Evolutionary conservation across 2,113 vertebrate genomes (phyloP).

Genomic region (Hucho hucho): DNA sequence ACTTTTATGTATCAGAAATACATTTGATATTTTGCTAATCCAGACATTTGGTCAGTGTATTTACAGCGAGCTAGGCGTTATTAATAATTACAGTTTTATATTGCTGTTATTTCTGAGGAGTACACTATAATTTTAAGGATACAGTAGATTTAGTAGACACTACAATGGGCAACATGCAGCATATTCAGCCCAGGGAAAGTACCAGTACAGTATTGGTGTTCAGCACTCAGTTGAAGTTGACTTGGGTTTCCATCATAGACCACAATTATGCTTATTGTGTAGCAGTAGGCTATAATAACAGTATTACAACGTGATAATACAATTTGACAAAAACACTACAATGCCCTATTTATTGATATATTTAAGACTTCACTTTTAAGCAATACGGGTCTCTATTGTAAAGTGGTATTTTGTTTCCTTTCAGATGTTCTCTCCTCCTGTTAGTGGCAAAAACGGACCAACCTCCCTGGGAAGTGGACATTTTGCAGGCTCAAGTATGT

Average conservation of each 20-base stretch:
- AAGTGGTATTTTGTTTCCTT: conserved; percentile 77
- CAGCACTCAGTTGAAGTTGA: background rate
- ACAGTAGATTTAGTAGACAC: conserved; percentile 25
- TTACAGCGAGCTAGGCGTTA: background rate
- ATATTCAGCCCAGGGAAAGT: background rate
- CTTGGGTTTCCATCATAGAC: background rate
- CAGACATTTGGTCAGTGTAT: background rate
- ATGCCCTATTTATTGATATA: conserved; percentile 2
- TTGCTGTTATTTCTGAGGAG: background rate
- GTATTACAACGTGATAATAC: conserved; percentile 46
- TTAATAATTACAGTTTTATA: background rate
- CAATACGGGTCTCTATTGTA: conserved; percentile 15
- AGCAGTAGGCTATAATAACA: conserved; percentile 5
- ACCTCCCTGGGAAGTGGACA: conserved; percentile 96
- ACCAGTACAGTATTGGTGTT: background rate
- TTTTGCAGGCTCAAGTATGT: conserved; percentile 98
- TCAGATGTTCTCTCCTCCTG: conserved; percentile 99
- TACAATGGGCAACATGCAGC: too few species aligned
- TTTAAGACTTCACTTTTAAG: background rate
- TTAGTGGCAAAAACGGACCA: conserved; percentile 97
- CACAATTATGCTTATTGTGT: background rate
- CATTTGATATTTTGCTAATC: background rate
- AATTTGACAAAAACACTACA: background rate
- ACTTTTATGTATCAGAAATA: background rate
- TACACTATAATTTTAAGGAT: background rate